Percentiles rank a stretch among this genome's conserved stretches.
Evolutionary conservation across 1,140 invertebrate species (phyloP).

Genomic region (Ostrea edulis): DNA sequence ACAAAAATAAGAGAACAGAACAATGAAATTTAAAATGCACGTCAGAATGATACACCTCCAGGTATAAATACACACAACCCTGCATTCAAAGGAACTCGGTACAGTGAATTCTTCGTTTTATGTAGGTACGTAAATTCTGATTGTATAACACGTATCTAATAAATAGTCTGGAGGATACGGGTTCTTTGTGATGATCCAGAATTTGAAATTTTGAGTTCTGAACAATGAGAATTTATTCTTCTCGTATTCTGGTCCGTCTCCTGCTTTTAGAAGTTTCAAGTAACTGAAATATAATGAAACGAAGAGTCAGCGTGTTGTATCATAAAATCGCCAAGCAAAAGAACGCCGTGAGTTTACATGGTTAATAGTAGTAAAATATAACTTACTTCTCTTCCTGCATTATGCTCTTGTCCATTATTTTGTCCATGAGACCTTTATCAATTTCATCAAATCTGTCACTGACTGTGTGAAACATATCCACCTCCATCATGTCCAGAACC

Average conservation of each 20-base stretch:
- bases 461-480: constrained; percentile 74
- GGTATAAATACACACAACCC: not conserved
- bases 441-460: constrained; percentile 69
- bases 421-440: constrained; percentile 66
- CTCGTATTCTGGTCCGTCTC: constrained; percentile 74
- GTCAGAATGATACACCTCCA: not conserved
- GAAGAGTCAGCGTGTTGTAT: not conserved
- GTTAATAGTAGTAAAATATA: not conserved
- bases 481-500: constrained; percentile 77
- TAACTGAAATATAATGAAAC: constrained; percentile 66
- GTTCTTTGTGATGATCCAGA: constrained; percentile 74
- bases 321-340: not conserved
- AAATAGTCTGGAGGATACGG: constrained; percentile 70
- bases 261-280: constrained; percentile 66
- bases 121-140: constrained; percentile 67
- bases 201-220: constrained; percentile 70
- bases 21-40: not conserved
- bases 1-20: not conserved
- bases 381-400: constrained; percentile 71
- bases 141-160: constrained; percentile 68
- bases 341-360: not conserved
- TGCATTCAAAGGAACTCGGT: not conserved
- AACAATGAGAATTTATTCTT: constrained; percentile 72
- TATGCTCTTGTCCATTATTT: constrained; percentile 72
- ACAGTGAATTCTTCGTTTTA: not conserved